Conservation (phyloP, 1,140 invertebrate species). For the Vanessa atalanta region DNA sequence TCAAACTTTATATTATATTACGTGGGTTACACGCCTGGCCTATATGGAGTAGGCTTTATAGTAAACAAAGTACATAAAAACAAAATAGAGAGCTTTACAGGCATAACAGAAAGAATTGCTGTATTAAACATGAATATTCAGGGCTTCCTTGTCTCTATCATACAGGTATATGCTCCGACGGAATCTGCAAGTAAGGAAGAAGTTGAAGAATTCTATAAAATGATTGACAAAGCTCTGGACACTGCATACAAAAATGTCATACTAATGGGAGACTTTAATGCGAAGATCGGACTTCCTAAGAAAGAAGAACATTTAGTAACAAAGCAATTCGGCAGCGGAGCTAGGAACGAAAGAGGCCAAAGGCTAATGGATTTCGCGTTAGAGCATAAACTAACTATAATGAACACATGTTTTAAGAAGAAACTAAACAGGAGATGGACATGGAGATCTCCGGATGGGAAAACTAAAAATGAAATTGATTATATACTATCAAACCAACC, state of each 20-base stretch:
- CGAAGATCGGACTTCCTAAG: neutral
- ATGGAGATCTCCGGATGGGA: neutral
- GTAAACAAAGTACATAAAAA: slow-evolving; percentile 14
- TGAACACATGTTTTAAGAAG: slow-evolving; percentile 6
- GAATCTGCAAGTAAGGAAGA: neutral
- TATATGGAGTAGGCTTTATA: slow-evolving; percentile 16
- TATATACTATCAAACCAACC: too few species aligned
- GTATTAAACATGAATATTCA: slow-evolving; percentile 10
- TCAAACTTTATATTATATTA: neutral
- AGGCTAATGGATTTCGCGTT: slow-evolving; percentile 3
- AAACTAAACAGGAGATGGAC: neutral
- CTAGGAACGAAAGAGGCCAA: slow-evolving; percentile 1
- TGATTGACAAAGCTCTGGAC: neutral
- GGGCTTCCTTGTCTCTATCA: neutral
- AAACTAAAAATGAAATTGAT: neutral
- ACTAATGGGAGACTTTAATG: too few species aligned
- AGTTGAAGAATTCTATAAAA: neutral
- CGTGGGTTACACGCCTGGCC: slow-evolving; percentile 4
- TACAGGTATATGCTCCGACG: slow-evolving; percentile 3
- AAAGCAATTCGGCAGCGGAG: neutral
- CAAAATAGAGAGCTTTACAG: slow-evolving; percentile 10
- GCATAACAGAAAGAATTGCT: slow-evolving; percentile 15
- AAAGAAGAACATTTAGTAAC: slow-evolving; percentile 2
- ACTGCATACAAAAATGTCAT: neutral
- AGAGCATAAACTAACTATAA: neutral